Evolutionary conservation across 2,113 vertebrate species (phyloP).

Genomic region (Upupa epops): DNA sequence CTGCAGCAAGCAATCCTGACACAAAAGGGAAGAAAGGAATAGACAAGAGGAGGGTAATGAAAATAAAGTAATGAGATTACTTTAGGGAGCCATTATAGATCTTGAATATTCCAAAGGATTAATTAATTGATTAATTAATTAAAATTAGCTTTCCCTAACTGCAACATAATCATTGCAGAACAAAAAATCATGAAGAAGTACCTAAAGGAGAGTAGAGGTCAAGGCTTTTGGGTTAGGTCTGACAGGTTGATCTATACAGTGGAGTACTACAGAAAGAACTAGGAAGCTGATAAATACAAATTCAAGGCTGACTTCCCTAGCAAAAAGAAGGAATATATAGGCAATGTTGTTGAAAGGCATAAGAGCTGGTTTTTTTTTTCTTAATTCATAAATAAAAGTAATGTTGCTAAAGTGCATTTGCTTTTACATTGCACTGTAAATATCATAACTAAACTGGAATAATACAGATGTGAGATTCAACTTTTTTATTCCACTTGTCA

Average conservation of each 20-base stretch:
- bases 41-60: slow-evolving; percentile 6
- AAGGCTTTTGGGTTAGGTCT: slow-evolving; percentile 15
- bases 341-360: neutral
- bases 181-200: neutral
- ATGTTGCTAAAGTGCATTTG: neutral
- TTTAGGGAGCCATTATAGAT: slow-evolving; percentile 33
- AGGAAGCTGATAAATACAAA: neutral
- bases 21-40: slow-evolving; percentile 30
- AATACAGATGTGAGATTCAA: neutral
- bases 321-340: neutral
- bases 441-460: neutral
- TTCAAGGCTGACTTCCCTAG: neutral
- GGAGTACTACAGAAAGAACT: neutral
- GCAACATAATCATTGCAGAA: neutral
- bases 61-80: slow-evolving; percentile 55
- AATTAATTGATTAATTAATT: slow-evolving; percentile 60
- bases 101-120: slow-evolving; percentile 25
- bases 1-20: neutral
- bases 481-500: neutral
- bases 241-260: slow-evolving; percentile 15
- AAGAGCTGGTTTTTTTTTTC: neutral
- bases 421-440: neutral
- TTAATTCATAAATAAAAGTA: neutral
- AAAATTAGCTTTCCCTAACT: slow-evolving; percentile 18
- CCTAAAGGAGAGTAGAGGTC: neutral